Evolutionary conservation across 1,140 invertebrate species (phyloP), one percentile per base, ranked within the genome.

Genomic region (Bombus turneri): DNA sequence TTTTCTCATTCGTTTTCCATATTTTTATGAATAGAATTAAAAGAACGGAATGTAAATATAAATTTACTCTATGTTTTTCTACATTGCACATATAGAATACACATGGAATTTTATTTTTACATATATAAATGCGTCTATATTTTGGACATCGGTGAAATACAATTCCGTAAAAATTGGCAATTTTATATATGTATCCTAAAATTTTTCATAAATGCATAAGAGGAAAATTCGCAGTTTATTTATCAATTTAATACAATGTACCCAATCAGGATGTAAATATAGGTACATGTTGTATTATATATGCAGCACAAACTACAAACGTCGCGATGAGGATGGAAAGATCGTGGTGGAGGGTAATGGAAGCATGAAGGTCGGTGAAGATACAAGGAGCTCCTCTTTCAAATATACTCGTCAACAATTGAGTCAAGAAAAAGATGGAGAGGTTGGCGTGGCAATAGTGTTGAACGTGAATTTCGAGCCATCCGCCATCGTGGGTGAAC

Each of bases 311-410:
- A 96, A 95, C n/a, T 97, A 97, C 93, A 96, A 96, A 77, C 96
- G 96, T 68, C 96, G 97, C 78, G 96, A 97, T 57, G 97, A 98
- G 91, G 96, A 96, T 57, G 96, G 96, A 18, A 97, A 97, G 92
- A 95, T 96, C 37, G 97, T 97, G 47, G 95, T 97, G 2, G 97
- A 98, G 92, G 97, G 97, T 10, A 97, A 96, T 53, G 97, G 97
- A 34, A 96, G 95, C 39, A 93, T 97, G 31, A 97, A 96, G 85
- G 95, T 97, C 22, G 96, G 96, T 53, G 96, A 97, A 25, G 95
- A 97, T 83, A 95, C 96, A 37, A 96, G 97, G 86, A 96, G 96
- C 28, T 96, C 96, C 0, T 97, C 96, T 89, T 98, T 98, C 94
- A 97, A 97, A 86, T 96, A 97, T 87, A 97, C 96, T 53, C 95